Evolutionary conservation across 2,113 vertebrate species (phyloP), one percentile per base, ranked within the genome.

Genomic region (Crotophaga sulcirostris): DNA sequence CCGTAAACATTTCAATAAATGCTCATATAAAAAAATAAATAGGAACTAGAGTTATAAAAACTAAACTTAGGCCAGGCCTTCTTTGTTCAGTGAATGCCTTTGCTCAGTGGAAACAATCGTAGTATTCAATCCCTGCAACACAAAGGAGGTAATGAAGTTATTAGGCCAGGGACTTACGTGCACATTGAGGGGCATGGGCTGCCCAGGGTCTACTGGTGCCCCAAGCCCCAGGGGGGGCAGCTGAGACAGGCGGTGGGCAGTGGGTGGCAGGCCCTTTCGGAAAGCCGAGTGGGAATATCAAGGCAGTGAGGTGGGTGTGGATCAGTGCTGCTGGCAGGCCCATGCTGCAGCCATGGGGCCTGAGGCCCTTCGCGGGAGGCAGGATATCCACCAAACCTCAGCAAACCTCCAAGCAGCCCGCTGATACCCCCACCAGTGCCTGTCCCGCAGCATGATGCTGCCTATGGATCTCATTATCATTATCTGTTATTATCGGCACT

Each of bases 181-280:
- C 38, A 0, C 5, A 1, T 3, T 0, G 0, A 1, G 17, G 26
- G 8, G 3, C 29, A 23, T 0, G 2, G 67, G 42, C 56, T 58
- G 52, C 40, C 49, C 60, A 0, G 68, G 31, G 7, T 19, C 42
- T 7, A 2, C 10, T 3, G 0, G 23, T 1, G 0, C 26, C 45
- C 31, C 2, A 0, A 33, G 26, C 23, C 29, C 29, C 40, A 2
- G 17, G 4, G 24, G 3, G 6, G 7, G 4, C 47, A 16, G 54
- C 59, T 5, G 12, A 34, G 31, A 29, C 4, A 9, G 16, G 10
- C 4, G 4, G 31, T 9, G 5, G 78, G 31, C 2, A 4, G 40
- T 1, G 1, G 31, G 13, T 3, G 3, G 7, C 7, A 18, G 29
- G n/a, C 70, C n/a, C 10, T 73, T 70, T 44, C 0, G 2, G 80